Percentiles rank a stretch among this genome's conserved stretches.
Evolutionary conservation across 2,888 invertebrate species (phyloP).

Genomic region (Leptinotarsa haldemani): DNA sequence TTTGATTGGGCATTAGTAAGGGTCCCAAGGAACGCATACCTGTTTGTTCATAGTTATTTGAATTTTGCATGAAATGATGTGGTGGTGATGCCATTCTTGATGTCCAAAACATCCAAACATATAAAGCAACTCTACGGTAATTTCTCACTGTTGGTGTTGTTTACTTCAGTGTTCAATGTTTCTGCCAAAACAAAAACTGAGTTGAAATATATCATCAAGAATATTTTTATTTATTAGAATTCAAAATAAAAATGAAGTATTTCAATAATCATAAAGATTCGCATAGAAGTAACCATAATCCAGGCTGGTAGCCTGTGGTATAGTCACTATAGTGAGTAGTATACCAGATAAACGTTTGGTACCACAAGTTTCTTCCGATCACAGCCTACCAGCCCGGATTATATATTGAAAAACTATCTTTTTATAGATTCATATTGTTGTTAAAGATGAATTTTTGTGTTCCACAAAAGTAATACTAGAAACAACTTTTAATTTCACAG

Average conservation of each 20-base stretch:
- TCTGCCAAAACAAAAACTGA: slow-evolving; percentile 44
- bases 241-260: neutral
- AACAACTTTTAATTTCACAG: too few relatives aligned
- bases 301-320: too few relatives aligned
- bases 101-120: slow-evolving; percentile 45
- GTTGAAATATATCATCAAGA: slow-evolving; percentile 46
- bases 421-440: too few relatives aligned
- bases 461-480: too few relatives aligned
- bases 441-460: too few relatives aligned
- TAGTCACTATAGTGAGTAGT: too few relatives aligned
- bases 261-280: neutral
- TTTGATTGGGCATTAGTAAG: slow-evolving; percentile 64
- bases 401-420: too few relatives aligned
- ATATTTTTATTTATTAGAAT: slow-evolving; percentile 11
- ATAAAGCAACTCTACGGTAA: slow-evolving; percentile 44
- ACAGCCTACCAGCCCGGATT: too few relatives aligned
- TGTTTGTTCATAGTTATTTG: slow-evolving; percentile 71
- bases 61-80: slow-evolving; percentile 78
- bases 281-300: too few relatives aligned
- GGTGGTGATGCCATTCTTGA: slow-evolving; percentile 76
- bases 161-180: slow-evolving; percentile 44
- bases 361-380: too few relatives aligned
- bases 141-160: slow-evolving; percentile 42
- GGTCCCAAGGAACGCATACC: slow-evolving; percentile 68
- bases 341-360: too few relatives aligned